Evolutionary conservation across 2,113 vertebrate genomes (phyloP), one percentile per base, ranked within the genome.

Genomic region (Gallinago paraguaiae): DNA sequence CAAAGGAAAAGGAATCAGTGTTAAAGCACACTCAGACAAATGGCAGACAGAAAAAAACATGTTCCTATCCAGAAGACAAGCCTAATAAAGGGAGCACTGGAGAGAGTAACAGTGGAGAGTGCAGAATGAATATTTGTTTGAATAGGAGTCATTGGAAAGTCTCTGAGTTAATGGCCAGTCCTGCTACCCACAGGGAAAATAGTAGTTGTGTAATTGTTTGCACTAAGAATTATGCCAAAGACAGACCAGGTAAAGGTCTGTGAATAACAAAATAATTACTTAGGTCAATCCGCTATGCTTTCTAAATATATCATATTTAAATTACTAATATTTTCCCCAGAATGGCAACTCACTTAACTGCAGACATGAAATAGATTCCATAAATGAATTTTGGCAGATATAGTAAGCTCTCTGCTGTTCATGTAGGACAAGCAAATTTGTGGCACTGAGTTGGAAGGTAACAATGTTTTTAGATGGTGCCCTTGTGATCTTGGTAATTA

Each of bases 401-500:
- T 20, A 45, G 41, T 45, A 59, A 93, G 23, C 37, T 92, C 48
- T 69, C 25, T 82, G 65, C 80, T 65, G 17, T n/a, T 93, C 33
- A 7, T 50, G 53, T 68, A 81, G 84, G 67, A 88, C 68, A 88
- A 88, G 30, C 20, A 30, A 10, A 30, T 77, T 79, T 80, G 50
- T 82, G 79, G 54, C 65, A 46, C 54, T 48, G 79, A 92, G 56
- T 23, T 90, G 61, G 80, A 96, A 94, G 79, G 85, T 92, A 85
- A 31, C 64, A 35, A 39, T 77, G 59, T 75, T 94, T 93, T 82
- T 39, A 94, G 75, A 82, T 88, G 54, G 39, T 2, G 60, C 79
- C 76, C 82, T 90, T 88, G 85, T 68, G 85, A 93, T 93, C 88
- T 90, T 41, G 5, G 77, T 82, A 91, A 94, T 96, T 94, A 94